Evolutionary conservation across 2,113 vertebrate species (phyloP), one percentile per base, ranked within the genome.

Genomic region (Cygnus buccinator): DNA sequence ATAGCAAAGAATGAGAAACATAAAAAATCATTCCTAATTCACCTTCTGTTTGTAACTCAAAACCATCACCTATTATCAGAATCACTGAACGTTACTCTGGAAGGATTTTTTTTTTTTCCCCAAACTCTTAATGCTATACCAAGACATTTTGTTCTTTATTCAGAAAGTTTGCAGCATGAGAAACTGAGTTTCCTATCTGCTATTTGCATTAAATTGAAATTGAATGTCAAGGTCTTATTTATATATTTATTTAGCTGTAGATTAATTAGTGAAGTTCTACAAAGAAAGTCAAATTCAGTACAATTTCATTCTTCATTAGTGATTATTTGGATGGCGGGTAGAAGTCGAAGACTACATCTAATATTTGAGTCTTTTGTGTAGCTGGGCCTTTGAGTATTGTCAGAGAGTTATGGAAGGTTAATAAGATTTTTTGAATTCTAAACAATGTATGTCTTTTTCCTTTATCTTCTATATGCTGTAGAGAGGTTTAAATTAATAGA

Each of bases 191-290:
- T 93, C 39, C 55, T 86, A 73, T 80, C 72, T 6, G 5, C 28
- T 62, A 33, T 89, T 95, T 90, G 35, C 65, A 92, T 2, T 75
- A 63, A 95, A 96, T 43, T 71, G 26, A 89, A 93, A 88, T 33
- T 70, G 54, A 95, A 93, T 76, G 91, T 84, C 89, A 95, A 50
- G 83, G 80, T 89, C 90, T 89, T 84, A 95, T 65, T 94, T 94
- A 90, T 87, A 84, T 92, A 95, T 92, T 90, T 95, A 93, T 95
- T 93, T 96, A 89, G 22, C 35, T 12, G 4, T 26, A 25, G 41
- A 90, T 78, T 87, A 90, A 93, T 94, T 96, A 95, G 62, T 66
- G 14, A 94, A 82, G 44, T 84, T 95, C 66, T 89, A 46, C 41
- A 79, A 48, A 84, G 48, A 89, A 92, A 73, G 44, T 50, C 17